Conservation (phyloP, 2,113 vertebrate genomes). For the Sylvilagus bachmani region DNA sequence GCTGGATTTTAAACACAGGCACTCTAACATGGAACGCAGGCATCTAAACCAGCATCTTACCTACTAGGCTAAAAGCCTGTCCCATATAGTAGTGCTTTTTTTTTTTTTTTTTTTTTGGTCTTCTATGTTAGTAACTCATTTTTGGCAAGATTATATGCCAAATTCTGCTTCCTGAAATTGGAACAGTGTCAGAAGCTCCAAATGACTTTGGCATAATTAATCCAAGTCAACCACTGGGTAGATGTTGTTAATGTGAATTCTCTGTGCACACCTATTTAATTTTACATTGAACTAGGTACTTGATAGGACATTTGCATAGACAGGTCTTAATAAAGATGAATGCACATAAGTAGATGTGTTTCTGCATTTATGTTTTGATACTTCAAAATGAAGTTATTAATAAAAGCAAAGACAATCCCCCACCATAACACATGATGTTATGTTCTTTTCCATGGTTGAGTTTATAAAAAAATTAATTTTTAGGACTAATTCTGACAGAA, state of each 20-base stretch:
- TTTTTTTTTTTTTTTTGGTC: background rate
- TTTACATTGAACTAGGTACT: conserved; percentile 20
- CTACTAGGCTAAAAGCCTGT: too few relatives aligned
- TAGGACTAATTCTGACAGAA: background rate
- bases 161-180: conserved; percentile 36
- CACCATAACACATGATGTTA: background rate
- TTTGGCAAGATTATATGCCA: background rate
- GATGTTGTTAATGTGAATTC: conserved; percentile 19
- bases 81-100: background rate
- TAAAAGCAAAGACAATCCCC: background rate
- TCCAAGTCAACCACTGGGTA: background rate
- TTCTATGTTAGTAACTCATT: background rate
- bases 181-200: background rate
- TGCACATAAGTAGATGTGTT: background rate
- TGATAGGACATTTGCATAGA: background rate
- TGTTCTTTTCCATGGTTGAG: background rate
- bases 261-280: background rate
- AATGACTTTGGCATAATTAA: background rate
- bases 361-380: background rate
- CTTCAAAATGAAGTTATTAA: background rate
- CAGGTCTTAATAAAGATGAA: background rate
- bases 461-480: background rate
- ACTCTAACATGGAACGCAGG: too few relatives aligned
- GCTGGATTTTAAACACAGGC: too few relatives aligned
- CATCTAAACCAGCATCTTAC: too few relatives aligned